Conservation (phyloP, 2,888 invertebrate genomes). For the Arctia plantaginis region DNA sequence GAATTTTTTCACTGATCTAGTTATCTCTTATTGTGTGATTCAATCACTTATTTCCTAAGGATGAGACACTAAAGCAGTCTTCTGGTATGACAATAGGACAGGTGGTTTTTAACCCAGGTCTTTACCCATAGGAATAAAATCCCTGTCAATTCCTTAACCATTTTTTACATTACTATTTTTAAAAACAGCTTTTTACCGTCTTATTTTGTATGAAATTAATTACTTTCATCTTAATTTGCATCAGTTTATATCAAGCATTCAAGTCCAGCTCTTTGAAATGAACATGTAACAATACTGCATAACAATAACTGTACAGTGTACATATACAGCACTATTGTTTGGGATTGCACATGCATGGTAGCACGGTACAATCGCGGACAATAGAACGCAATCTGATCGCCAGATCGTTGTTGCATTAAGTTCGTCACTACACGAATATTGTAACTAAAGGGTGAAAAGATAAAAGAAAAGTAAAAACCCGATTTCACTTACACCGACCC, state of each 20-base stretch:
- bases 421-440: slow-evolving; percentile 43
- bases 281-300: neutral
- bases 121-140: neutral
- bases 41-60: neutral
- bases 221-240: slow-evolving; percentile 2
- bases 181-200: neutral
- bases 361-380: slow-evolving; percentile 35
- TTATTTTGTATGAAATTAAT: neutral
- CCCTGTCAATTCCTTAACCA: neutral
- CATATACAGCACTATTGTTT: slow-evolving; percentile 7
- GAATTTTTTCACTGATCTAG: no score
- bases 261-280: neutral
- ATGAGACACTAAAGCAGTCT: no score
- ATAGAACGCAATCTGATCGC: slow-evolving; percentile 62
- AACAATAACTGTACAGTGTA: slow-evolving; percentile 1
- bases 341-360: slow-evolving; percentile 11
- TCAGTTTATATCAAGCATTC: slow-evolving; percentile 3
- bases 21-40: neutral
- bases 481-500: no score
- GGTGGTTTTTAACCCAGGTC: no score
- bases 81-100: no score
- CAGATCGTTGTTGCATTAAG: slow-evolving; percentile 55
- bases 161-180: neutral
- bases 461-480: neutral
- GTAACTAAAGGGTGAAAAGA: neutral